phyloP scores from a whole-genome alignment of 2,797 vertebrate species.

The Coregonus ussuriensis region DNA sequence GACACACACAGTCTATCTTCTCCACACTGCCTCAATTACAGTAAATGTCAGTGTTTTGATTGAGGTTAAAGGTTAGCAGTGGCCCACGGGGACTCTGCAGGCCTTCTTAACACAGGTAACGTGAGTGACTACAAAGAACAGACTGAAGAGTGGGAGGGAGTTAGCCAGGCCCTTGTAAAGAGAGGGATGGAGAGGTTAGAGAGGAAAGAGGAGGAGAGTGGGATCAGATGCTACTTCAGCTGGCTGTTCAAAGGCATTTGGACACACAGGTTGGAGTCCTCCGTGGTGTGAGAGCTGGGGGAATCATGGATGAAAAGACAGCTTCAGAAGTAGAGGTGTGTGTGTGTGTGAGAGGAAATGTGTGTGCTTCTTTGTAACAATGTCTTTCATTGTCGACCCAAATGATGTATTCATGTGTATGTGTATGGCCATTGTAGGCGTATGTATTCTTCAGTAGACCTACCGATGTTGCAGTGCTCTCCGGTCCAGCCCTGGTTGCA shows the following conservation, averaged over 20 bases:
- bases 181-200: constrained; percentile 18
- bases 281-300: background rate
- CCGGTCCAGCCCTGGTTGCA: constrained; percentile 98
- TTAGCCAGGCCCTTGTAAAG: background rate
- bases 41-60: constrained; percentile 36
- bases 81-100: background rate
- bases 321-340: background rate
- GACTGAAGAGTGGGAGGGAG: background rate
- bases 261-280: background rate
- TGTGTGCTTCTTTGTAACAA: background rate
- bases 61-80: constrained; percentile 34
- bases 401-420: background rate
- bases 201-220: background rate
- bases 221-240: background rate
- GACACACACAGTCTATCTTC: background rate
- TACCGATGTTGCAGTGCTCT: constrained; percentile 97
- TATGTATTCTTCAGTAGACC: constrained; percentile 52
- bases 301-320: background rate
- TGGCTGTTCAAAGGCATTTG: background rate
- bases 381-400: no score
- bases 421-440: background rate
- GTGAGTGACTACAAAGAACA: background rate
- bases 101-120: constrained; percentile 5
- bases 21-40: constrained; percentile 25
- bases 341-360: no score